Evolutionary conservation across 2,113 vertebrate genomes (phyloP), one percentile per base, ranked within the genome.

Genomic region (Hemiprocne comata): DNA sequence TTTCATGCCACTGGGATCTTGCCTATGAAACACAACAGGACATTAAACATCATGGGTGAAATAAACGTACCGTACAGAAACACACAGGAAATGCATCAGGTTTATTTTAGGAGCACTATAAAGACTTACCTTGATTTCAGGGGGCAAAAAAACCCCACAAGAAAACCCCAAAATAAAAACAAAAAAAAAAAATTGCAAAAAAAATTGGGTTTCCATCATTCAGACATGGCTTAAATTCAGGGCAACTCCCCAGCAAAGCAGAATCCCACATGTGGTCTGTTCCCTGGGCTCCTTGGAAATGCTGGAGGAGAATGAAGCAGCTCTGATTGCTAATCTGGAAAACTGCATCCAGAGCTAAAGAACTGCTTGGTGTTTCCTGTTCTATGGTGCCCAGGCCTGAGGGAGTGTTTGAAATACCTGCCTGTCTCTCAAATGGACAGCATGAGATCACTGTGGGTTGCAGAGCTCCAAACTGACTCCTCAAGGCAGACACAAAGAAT

Each of bases 401-500:
- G 21, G 57, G 38, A 50, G 28, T 7, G 5, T 67, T 38, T 62
- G 31, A 58, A 89, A 67, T 67, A 29, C 36, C 33, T 65, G 28
- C 26, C 13, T 1, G 1, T 33, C 65, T 77, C 51, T 36, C 53
- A n/a, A 44, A 21, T 0, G 1, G 26, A 9, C 28, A 44, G 23
- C 51, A 6, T 14, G 40, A 31, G 25, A 34, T 40, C 11, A 11
- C 15, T 28, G 40, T 67, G 14, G 13, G 26, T 36, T 85, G 28
- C 46, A 61, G 38, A 67, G n/a, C 51, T 70, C 50, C 10, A 9
- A 13, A 46, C 0, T 34, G n/a, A 36, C 44, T 64, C 34, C 7
- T 69, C 8, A 34, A 66, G 26, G n/a, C 10, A 19, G 26, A 29
- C 19, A 7, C 1, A 0, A 16, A n/a, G n/a, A 53, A 11, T 0